Evolutionary conservation across 2,113 vertebrate species (phyloP).

Genomic region (Archilochus colubris): DNA sequence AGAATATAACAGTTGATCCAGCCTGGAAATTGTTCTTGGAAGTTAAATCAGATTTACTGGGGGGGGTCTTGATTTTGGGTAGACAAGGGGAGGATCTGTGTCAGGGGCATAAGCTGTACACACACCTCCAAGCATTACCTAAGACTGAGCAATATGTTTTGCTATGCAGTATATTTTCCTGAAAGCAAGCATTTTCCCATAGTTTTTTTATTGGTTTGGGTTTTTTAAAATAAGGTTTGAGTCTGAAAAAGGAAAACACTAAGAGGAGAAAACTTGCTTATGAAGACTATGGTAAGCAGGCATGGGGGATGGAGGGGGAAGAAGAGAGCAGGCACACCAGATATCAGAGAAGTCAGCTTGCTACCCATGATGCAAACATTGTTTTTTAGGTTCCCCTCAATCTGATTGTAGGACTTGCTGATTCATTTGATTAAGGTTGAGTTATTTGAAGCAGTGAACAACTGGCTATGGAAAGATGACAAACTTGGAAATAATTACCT

Average conservation of each 20-base stretch:
- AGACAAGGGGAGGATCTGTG: background rate
- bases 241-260: background rate
- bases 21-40: background rate
- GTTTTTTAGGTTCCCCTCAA: background rate
- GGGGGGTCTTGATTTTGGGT: background rate
- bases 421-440: background rate
- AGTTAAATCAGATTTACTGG: background rate
- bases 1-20: background rate
- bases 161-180: background rate
- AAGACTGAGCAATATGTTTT: background rate
- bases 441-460: background rate
- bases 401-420: background rate
- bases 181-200: background rate
- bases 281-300: background rate
- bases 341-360: background rate
- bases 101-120: background rate
- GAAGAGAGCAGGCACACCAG: background rate
- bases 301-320: background rate
- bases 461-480: background rate
- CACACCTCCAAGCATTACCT: background rate
- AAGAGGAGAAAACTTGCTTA: background rate
- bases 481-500: background rate
- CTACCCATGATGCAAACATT: background rate
- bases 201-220: background rate
- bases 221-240: background rate